Evolutionary conservation across 2,797 vertebrate species (phyloP).

Genomic region (Schizopygopsis malacanthus): DNA sequence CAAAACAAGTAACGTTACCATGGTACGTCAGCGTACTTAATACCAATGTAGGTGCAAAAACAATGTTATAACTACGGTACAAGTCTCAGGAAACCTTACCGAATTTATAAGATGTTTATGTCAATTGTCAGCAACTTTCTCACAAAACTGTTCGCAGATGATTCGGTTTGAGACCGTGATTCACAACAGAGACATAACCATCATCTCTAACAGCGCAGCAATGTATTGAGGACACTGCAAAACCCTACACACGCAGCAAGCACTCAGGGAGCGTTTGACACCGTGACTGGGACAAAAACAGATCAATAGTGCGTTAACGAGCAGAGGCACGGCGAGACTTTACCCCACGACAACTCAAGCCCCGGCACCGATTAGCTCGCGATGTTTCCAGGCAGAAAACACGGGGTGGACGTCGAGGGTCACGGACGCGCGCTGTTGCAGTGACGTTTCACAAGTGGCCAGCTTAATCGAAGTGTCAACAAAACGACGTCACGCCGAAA

Average conservation of each 20-base stretch:
- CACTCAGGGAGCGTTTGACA: conserved; percentile 3
- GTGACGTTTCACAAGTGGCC: conserved; percentile 68
- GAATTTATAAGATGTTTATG: not conserved
- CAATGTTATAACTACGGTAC: not conserved
- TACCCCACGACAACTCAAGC: conserved; percentile 64
- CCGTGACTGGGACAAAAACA: conserved; percentile 37
- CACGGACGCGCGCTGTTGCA: conserved; percentile 42
- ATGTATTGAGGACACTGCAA: not conserved
- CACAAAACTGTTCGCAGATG: not conserved
- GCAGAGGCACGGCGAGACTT: conserved; percentile 37
- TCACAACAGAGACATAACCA: not conserved
- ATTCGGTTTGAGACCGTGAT: too few relatives aligned
- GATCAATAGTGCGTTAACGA: conserved; percentile 33
- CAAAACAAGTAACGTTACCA: not conserved
- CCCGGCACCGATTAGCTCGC: conserved; percentile 57
- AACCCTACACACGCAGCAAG: not conserved
- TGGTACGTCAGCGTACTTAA: not conserved
- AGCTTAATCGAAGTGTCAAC: conserved; percentile 71
- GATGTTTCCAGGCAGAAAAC: conserved; percentile 78
- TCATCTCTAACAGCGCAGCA: not conserved
- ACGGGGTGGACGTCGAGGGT: conserved; percentile 43
- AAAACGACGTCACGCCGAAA: conserved; percentile 68
- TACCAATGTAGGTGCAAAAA: not conserved
- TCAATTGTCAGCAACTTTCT: not conserved
- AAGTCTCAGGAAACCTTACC: not conserved